These are phyloP conservation scores for Zenarchopterus dispar DNA, from an alignment of 2,797 vertebrate genomes.

Conservation along the genomic window DNA sequence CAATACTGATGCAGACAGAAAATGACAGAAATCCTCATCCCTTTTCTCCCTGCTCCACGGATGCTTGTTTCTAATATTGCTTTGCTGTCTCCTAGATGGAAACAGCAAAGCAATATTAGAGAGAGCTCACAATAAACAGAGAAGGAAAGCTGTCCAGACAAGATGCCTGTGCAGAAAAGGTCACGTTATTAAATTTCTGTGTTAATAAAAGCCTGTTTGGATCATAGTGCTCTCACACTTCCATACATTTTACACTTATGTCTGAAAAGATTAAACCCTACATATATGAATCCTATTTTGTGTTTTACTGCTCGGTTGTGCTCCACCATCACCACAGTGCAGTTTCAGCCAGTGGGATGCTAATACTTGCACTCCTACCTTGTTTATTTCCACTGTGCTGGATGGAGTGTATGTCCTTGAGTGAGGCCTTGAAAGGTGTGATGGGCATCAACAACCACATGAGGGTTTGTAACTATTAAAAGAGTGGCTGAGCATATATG, in stretches of 20 bases:
- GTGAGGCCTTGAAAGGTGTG: conserved; percentile 32
- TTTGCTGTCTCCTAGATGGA: background rate
- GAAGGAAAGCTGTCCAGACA: conserved; percentile 12
- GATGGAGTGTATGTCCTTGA: conserved; percentile 39
- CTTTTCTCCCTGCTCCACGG: too few relatives aligned
- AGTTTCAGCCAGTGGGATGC: conserved; percentile 8
- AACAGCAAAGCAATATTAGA: conserved; percentile 20
- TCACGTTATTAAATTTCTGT: conserved; percentile 19
- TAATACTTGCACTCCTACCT: conserved; percentile 13
- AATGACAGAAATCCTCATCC: too few relatives aligned
- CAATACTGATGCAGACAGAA: too few relatives aligned
- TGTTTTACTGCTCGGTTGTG: background rate
- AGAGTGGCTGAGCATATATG: conserved; percentile 45
- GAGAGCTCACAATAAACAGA: conserved; percentile 24
- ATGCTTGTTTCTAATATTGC: too few relatives aligned
- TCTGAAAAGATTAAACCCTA: background rate
- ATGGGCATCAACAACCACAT: conserved; percentile 24
- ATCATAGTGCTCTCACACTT: background rate
- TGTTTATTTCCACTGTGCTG: conserved; percentile 8
- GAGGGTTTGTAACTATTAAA: conserved; percentile 57
- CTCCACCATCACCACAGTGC: conserved; percentile 15
- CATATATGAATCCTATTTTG: background rate
- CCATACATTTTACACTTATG: background rate
- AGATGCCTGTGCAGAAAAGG: conserved; percentile 3
- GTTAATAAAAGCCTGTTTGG: background rate